Base-by-base conservation (phyloP, 2,888 invertebrate genomes). In the Drosophila mercatorum region DNA sequence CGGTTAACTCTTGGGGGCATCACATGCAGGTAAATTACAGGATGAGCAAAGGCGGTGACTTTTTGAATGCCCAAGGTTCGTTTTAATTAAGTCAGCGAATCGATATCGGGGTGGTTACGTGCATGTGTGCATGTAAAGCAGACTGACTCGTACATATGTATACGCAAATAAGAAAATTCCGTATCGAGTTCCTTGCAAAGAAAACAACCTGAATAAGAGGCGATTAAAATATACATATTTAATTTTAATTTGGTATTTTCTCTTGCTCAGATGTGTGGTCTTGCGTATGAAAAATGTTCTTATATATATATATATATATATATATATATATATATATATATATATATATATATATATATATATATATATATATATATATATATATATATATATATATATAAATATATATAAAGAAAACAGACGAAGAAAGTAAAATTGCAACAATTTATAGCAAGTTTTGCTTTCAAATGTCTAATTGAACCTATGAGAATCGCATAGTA, bases 31-130 rank as follows among this genome's bases (percentile, higher is more conserved):
- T 70, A 56, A 60, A 51, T 51, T 57, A 46, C 44, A 55, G 73
- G 78, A 66, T 52, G 73, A 53, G 59, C 36, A 22, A 26, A 57
- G 49, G 43, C 61, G 58, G 52, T 87, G 81, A 84, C 88, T 82
- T 87, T 81, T 87, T 81, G 88, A 84, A 87, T 78, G 78, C 72
- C 67, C 75, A 62, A 62, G 59, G 58, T 64, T 66, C 67, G 57
- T 69, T 81, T 81, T 85, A 75, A 81, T 82, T 79, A 75, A 68
- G 71, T 63, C 40, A 60, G 52, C 70, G 62, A 79, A 79, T 76
- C 76, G 76, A 76, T 76, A 76, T 64, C 49, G n/a, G 44, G 38
- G 12, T 26, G 43, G 10, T 31, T 36, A 64, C 14, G 17, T 12
- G 38, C 31, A 22, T n/a, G 31, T 40, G 38, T 26, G 51, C 12